Evolutionary conservation across 2,113 vertebrate genomes (phyloP), one percentile per base, ranked within the genome.

Genomic region (Xiphorhynchus elegans): DNA sequence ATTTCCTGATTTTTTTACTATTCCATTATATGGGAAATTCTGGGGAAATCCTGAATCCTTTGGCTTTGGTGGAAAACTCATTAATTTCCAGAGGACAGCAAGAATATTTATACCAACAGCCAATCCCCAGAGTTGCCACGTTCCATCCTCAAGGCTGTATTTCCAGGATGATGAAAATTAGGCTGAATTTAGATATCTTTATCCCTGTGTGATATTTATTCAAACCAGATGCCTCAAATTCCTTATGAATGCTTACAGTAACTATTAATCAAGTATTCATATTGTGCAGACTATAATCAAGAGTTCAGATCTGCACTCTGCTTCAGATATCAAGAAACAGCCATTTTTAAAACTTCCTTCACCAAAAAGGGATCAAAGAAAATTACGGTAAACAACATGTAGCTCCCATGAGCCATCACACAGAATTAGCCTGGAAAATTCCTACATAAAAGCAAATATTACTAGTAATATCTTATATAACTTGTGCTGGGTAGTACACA

Each of bases 221-320:
- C 55, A 84, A 94, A 90, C 76, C 88, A 95, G 88, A 94, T 76
- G 91, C 80, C 68, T 47, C 47, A 19, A 83, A 83, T 89, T 92
- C 90, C 82, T 90, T 40, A 47, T 1, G 33, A 95, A 83, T 86
- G 68, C 92, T 95, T 86, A 52, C 90, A 93, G 55, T 60, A 78
- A 90, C 82, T 93, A 63, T 89, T 84, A 64, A 96, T 80, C 82
- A 58, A 77, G 6, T 56, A 49, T 90, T 90, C 39, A 8, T 10
- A 18, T 15, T 80, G 50, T 77, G 39, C 87, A 70, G 56, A 33
- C 60, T 94, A 64, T 17, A 96, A 95, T 90, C 17, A 10, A 76
- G 47, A 13, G 83, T 42, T 91, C 83, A 55, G 83, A 76, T 74
- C 84, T 67, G 53, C 47, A 82, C 58, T 53, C 73, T 55, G 46